Conservation (phyloP, 2,113 vertebrate species). For the Hippocampus guttulatus region DNA sequence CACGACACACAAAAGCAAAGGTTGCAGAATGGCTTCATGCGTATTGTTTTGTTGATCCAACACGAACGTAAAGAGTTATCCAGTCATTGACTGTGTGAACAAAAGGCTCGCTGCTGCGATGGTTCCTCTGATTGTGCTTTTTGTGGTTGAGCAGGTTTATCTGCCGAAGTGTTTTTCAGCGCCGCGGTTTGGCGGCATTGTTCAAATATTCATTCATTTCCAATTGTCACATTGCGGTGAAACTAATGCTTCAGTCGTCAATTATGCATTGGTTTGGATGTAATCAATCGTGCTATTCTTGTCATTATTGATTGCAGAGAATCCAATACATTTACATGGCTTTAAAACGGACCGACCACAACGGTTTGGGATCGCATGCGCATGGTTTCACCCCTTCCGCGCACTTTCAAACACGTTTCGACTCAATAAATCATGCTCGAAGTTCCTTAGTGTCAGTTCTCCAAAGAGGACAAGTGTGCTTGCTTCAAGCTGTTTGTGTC, state of each 20-base stretch:
- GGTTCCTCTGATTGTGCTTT: background rate
- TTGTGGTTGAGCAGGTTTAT: conserved; percentile 37
- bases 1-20: background rate
- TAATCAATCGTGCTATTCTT: conserved; percentile 47
- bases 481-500: background rate
- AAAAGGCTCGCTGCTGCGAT: background rate
- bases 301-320: conserved; percentile 37
- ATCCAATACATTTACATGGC: conserved; percentile 7
- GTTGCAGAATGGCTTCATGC: background rate
- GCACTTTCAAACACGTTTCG: background rate
- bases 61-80: background rate
- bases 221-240: conserved; percentile 47
- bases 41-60: background rate
- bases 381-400: too few relatives aligned
- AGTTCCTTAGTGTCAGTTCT: background rate
- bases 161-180: conserved; percentile 13
- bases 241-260: conserved; percentile 32
- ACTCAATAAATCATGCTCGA: background rate
- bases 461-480: background rate
- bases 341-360: background rate
- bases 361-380: background rate
- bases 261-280: conserved; percentile 49
- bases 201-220: conserved; percentile 49
- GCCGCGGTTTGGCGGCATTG: conserved; percentile 41
- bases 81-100: background rate